phyloP scores from a whole-genome alignment of 2,797 vertebrate species.

The Sparus aurata region DNA sequence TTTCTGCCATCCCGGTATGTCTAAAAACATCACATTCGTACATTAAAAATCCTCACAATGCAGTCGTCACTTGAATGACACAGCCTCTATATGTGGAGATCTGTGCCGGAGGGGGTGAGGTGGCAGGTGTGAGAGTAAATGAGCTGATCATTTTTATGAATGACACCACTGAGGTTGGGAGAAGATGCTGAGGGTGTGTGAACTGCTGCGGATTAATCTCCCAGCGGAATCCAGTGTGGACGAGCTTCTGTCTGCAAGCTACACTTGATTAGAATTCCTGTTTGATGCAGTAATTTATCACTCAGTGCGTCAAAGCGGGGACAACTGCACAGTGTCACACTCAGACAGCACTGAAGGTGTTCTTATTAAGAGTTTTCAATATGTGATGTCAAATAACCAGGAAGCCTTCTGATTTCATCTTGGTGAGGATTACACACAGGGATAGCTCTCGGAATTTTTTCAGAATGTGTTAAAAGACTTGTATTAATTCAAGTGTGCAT shows the following conservation, averaged over 20 bases:
- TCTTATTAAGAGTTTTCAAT: conserved; percentile 7
- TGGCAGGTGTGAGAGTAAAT: conserved; percentile 54
- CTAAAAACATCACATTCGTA: no score
- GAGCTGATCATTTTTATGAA: conserved; percentile 61
- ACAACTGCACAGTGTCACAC: conserved; percentile 29
- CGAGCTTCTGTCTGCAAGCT: conserved; percentile 35
- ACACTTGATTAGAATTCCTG: conserved; percentile 48
- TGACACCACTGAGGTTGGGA: conserved; percentile 32
- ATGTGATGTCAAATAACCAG: conserved; percentile 21
- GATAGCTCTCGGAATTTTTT: neutral
- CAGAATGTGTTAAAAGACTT: conserved; percentile 12
- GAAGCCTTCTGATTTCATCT: conserved; percentile 1
- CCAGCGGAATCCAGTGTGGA: conserved; percentile 29
- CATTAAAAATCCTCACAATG: neutral
- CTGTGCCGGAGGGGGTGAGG: conserved; percentile 8
- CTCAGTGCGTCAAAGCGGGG: conserved; percentile 18
- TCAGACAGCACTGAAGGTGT: neutral
- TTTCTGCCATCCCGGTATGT: no score
- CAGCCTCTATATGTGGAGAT: neutral
- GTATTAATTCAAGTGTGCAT: conserved; percentile 2
- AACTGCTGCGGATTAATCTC: conserved; percentile 52
- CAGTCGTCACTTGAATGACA: neutral
- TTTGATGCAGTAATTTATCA: conserved; percentile 51
- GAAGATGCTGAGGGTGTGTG: conserved; percentile 39
- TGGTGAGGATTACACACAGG: neutral